Conservation (phyloP, 2,797 vertebrate genomes). For the Enteromius fasciolatus region DNA sequence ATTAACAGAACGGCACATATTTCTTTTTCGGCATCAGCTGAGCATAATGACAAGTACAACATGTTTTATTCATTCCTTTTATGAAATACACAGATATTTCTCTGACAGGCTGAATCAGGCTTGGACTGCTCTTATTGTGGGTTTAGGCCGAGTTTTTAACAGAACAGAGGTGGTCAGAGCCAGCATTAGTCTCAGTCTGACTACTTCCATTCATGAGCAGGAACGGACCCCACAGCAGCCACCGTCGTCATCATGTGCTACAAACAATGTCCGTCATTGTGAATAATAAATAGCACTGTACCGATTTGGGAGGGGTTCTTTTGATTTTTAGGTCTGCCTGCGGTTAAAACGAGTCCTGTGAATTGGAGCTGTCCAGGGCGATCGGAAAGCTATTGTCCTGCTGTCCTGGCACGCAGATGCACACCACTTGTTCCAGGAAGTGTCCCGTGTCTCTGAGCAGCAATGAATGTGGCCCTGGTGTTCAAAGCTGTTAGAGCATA, state of each 20-base stretch:
- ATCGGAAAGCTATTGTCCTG: conserved; percentile 43
- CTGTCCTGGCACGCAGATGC: conserved; percentile 39
- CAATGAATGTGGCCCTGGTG: conserved; percentile 20
- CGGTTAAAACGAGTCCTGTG: conserved; percentile 26
- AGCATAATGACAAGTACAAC: conserved; percentile 2
- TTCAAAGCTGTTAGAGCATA: conserved; percentile 51
- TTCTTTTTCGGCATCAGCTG: conserved; percentile 17
- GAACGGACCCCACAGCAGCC: neutral
- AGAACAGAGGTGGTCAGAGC: conserved; percentile 25
- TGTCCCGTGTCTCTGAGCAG: conserved; percentile 36
- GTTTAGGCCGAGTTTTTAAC: conserved; percentile 8
- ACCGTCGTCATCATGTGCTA: conserved; percentile 1
- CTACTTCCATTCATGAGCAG: conserved; percentile 35
- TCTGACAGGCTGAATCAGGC: neutral
- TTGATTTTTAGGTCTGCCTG: conserved; percentile 22
- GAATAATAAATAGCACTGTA: conserved; percentile 37
- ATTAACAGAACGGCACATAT: conserved; percentile 18
- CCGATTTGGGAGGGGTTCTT: conserved; percentile 16
- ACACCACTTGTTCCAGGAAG: conserved; percentile 39
- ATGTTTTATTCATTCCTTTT: conserved; percentile 27
- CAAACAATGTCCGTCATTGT: conserved; percentile 28
- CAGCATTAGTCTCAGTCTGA: conserved; percentile 46
- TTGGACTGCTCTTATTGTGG: neutral
- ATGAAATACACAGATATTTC: neutral
- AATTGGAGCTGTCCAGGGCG: conserved; percentile 20